phyloP scores from a whole-genome alignment of 2,888 invertebrate species.

The Stramonita haemastoma region DNA sequence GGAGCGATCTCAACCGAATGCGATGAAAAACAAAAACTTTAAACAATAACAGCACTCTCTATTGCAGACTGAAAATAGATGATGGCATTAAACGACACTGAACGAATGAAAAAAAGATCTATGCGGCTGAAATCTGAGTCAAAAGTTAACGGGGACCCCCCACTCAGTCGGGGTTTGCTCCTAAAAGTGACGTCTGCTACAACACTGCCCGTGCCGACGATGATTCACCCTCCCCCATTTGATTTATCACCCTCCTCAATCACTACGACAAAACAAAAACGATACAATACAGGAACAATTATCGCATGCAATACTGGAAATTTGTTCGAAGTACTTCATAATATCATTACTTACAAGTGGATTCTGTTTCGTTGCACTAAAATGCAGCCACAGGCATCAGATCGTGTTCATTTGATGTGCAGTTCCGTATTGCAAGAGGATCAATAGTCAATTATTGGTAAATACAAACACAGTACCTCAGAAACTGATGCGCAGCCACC shows the following conservation, averaged over 20 bases:
- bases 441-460: constrained; percentile 31
- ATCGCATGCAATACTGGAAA: neutral
- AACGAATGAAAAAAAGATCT: no score
- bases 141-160: constrained; percentile 7
- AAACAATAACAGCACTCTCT: no score
- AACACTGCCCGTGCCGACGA: constrained; percentile 17
- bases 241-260: neutral
- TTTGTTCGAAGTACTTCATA: neutral
- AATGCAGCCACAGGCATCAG: constrained; percentile 30
- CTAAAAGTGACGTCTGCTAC: constrained; percentile 16
- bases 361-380: neutral
- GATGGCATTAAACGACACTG: no score
- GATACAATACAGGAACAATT: no score
- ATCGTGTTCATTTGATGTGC: constrained; percentile 15
- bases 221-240: neutral
- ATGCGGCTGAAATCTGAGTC: no score
- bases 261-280: neutral
- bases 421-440: constrained; percentile 37
- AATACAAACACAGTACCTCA: neutral
- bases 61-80: no score
- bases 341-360: neutral
- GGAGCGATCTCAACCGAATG: no score
- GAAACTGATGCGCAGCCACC: neutral
- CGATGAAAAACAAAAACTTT: no score
- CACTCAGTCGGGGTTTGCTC: neutral